Base-by-base conservation (phyloP, 2,113 vertebrate genomes). In the Laticauda colubrina region DNA sequence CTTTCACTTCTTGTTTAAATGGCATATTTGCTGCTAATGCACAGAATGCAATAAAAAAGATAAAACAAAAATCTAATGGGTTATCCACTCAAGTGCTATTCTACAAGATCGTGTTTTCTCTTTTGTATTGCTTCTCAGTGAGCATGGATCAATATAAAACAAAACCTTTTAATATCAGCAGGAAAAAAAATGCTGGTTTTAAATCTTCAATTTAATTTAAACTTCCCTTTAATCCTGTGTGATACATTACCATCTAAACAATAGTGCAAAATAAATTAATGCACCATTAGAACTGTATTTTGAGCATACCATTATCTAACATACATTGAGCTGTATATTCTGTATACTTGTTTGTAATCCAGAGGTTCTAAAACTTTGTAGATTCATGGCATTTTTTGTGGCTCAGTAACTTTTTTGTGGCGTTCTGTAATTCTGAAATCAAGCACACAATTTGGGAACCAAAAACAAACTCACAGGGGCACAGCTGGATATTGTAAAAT, bases 1-100 rank as follows among this genome's bases (percentile, higher is more conserved):
- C 43, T 56, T 48, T 21, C 11, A 21, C 29, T 20, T 23, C 53
- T 81, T 55, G 34, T 87, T 92, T 87, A 15, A 59, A n/a, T 9
- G 61, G 87, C 6, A 69, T 61, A 24, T 94, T 92, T 93, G 34
- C 85, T 94, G 54, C 12, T 81, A 21, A 23, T 29, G 12, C 26
- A 34, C 29, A 0, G 0, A 93, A 53, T 15, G 64, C 48, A 93
- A 87, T 88, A 56, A 9, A 93, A 93, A 91, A 15, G 10, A 23
- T 53, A 87, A 39, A 88, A 24, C 48, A 1, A 51, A 45, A 75
- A 69, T 45, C 0, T 11, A 85, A 23, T 0, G 23, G 61, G 88
- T 90, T 1, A 0, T 15, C 15, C 6, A 1, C 88, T 92, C 18
- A 91, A 24, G 15, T 57, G 53, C 39, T 85, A 85, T 29, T 26